phyloP scores from a whole-genome alignment of 2,797 vertebrate species.

The Sebastes vulpes region DNA sequence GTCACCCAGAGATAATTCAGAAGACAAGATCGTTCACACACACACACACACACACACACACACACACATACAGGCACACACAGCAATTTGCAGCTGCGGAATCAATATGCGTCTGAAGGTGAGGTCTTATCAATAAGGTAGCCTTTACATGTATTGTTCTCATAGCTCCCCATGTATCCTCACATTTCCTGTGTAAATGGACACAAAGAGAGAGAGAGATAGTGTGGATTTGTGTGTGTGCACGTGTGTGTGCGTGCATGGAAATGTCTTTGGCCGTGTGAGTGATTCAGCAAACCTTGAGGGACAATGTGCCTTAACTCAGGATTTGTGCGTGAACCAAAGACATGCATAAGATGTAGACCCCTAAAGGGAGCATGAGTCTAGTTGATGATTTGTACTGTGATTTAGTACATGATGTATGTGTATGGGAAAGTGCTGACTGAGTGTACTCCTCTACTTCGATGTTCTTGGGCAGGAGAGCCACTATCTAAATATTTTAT shows the following conservation, averaged over 20 bases:
- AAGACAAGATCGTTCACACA: slow-evolving; percentile 37
- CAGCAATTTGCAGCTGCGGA: slow-evolving; percentile 8
- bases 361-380: background rate
- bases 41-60: background rate
- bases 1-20: slow-evolving; percentile 69
- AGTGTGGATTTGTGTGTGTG: background rate
- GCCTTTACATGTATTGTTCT: background rate
- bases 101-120: slow-evolving; percentile 55
- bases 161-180: background rate
- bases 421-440: background rate
- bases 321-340: background rate
- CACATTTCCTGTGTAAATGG: slow-evolving; percentile 3
- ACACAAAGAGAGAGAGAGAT: background rate
- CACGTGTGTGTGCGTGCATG: background rate
- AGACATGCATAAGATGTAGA: background rate
- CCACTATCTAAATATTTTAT: slow-evolving; percentile 63
- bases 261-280: background rate
- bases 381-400: background rate
- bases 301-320: background rate
- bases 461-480: background rate
- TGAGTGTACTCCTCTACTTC: background rate
- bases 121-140: slow-evolving; percentile 9
- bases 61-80: background rate
- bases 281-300: slow-evolving; percentile 26
- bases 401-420: background rate